Evolutionary conservation across 2,888 invertebrate species (phyloP).

Genomic region (Meta bourneti): DNA sequence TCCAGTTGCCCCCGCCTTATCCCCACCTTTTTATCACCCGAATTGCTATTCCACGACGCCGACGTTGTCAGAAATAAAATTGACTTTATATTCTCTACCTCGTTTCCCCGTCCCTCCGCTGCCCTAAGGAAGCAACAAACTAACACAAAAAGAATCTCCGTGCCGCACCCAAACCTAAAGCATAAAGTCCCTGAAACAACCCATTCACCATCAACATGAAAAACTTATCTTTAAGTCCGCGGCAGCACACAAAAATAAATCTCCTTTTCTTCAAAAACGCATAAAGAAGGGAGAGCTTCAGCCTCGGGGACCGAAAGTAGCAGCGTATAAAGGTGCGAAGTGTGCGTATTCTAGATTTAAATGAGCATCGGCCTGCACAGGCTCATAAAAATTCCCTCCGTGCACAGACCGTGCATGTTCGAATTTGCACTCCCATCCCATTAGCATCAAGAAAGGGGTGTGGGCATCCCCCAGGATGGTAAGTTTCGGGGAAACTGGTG

Average conservation of each 20-base stretch:
- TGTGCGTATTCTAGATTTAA: slow-evolving; percentile 25
- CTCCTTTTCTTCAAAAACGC: slow-evolving; percentile 46
- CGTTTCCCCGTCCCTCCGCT: not conserved
- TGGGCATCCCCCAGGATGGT: not conserved
- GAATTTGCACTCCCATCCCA: slow-evolving; percentile 38
- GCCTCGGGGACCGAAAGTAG: too few species aligned
- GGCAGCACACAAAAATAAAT: slow-evolving; percentile 20
- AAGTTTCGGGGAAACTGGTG: not conserved
- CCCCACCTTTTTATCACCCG: too few species aligned
- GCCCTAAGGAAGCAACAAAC: not conserved
- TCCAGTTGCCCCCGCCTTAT: too few species aligned
- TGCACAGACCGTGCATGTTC: not conserved
- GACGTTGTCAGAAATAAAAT: not conserved
- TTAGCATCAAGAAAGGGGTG: not conserved
- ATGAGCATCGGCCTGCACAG: slow-evolving; percentile 15
- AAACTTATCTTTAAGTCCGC: not conserved
- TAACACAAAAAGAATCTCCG: not conserved
- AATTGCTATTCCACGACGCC: too few species aligned
- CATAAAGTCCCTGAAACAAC: slow-evolving; percentile 27
- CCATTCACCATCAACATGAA: slow-evolving; percentile 14
- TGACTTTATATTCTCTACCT: not conserved
- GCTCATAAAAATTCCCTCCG: slow-evolving; percentile 23
- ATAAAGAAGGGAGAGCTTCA: not conserved
- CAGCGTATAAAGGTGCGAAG: slow-evolving; percentile 13
- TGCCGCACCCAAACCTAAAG: not conserved